Percentiles rank a stretch among this genome's conserved stretches.
Evolutionary conservation across 2,797 vertebrate genomes (phyloP).

Genomic region (Myripristis murdjan): DNA sequence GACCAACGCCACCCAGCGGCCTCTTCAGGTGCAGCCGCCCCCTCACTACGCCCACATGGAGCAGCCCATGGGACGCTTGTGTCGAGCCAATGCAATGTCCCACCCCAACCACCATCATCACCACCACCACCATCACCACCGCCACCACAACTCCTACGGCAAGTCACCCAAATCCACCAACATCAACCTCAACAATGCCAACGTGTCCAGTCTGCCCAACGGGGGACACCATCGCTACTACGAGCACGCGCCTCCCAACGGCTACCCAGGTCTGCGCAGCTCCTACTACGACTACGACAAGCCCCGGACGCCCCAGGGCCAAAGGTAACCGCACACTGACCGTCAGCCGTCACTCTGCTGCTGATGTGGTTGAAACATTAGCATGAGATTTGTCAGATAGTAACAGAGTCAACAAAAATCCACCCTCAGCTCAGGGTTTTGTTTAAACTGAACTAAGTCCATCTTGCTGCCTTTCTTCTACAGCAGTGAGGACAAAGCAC

Average conservation of each 20-base stretch:
- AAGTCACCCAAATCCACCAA: constrained; percentile 98
- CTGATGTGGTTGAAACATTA: neutral
- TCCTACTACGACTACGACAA: constrained; percentile 90
- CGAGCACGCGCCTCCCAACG: constrained; percentile 89
- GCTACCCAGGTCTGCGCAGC: constrained; percentile 83
- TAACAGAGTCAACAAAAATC: neutral
- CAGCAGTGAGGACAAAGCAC: too few relatives aligned
- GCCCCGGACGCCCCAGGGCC: constrained; percentile 89
- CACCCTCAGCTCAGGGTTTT: too few relatives aligned
- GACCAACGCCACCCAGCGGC: constrained; percentile 97
- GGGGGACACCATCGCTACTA: constrained; percentile 90
- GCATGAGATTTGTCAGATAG: neutral
- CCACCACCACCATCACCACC: constrained; percentile 92
- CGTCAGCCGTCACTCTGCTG: constrained; percentile 1
- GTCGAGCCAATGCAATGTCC: constrained; percentile 85
- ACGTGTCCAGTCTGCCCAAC: constrained; percentile 93
- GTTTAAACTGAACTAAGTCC: too few relatives aligned
- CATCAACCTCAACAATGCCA: constrained; percentile 99
- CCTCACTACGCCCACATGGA: constrained; percentile 93
- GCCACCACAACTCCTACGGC: constrained; percentile 92
- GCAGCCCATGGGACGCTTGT: constrained; percentile 86
- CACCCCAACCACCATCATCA: constrained; percentile 83
- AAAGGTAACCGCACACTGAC: constrained; percentile 88
- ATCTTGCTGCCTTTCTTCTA: too few relatives aligned
- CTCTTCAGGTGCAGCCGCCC: constrained; percentile 93